Base-by-base conservation (phyloP, 2,113 vertebrate genomes). In the Onychostruthus taczanowskii region DNA sequence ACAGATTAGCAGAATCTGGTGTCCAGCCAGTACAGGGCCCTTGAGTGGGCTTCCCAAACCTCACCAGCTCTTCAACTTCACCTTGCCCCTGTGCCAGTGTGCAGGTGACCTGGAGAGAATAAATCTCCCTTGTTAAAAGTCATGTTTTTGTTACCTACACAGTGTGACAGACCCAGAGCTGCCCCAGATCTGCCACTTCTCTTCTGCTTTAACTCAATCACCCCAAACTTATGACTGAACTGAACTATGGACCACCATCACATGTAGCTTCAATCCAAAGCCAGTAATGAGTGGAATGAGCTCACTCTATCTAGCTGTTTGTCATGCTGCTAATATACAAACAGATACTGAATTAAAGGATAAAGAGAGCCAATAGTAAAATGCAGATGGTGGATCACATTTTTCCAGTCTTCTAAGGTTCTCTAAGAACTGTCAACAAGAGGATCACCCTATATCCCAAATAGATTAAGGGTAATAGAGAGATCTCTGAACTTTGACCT, bases 51-150 rank as follows among this genome's bases (percentile, higher is more conserved):
- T 79, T 62, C 16, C 47, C 1, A 0, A 33, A 53, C 13, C 3
- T 27, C 24, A 59, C 7, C 55, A 69, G 6, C 9, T 37, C 56
- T 76, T 62, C 28, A 5, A 5, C 24, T 58, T 76, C 28, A 22
- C 62, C 18, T 13, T 56, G 6, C 0, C 44, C 20, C 16, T n/a
- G 13, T 1, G 7, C 44, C 31, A 33, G 11, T 14, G 5, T 33
- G 37, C 22, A 13, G 33, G 18, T 58, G 30, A 59, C 49, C 22
- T 80, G 27, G 21, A 84, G 55, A 37, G 19, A 84, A 3, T 7
- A 22, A 55, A 35, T 26, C 37, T 73, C 30, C 10, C 23, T 31
- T 7, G 0, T 21, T 76, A 56, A 52, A 80, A 47, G 11, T 10
- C 6, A 16, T 1, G 1, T 66, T 31, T 55, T 8, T 76, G 62